phyloP scores from a whole-genome alignment of 2,888 invertebrate species.

The Eristalis tenax region DNA sequence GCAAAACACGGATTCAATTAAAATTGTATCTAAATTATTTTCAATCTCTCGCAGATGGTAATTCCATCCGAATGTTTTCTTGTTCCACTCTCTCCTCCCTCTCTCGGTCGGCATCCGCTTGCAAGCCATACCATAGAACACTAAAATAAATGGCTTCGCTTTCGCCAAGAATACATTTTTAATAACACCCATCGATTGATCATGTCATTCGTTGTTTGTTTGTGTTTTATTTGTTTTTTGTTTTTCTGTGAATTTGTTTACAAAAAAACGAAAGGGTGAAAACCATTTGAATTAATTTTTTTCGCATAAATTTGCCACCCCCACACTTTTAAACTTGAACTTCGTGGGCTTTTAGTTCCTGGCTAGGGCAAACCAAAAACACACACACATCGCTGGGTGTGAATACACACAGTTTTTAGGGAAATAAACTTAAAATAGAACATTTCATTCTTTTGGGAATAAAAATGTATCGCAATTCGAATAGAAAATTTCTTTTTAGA shows the following conservation, averaged over 20 bases:
- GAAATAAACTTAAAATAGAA: conserved; percentile 19
- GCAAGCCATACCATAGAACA: background rate
- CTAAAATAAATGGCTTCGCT: conserved; percentile 20
- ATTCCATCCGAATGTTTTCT: background rate
- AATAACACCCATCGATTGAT: background rate
- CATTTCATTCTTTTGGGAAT: conserved; percentile 4
- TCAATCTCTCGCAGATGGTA: conserved; percentile 22
- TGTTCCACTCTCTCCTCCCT: background rate
- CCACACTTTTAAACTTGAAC: conserved; percentile 31
- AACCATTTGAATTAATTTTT: background rate
- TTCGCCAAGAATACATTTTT: conserved; percentile 5
- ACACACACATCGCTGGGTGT: background rate
- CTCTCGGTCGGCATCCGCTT: background rate
- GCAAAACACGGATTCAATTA: conserved; percentile 33
- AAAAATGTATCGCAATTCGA: conserved; percentile 10
- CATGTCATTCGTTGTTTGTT: background rate
- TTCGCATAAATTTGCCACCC: conserved; percentile 14
- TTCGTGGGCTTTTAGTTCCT: background rate
- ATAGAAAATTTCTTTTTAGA: conserved; percentile 1
- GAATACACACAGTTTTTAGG: background rate
- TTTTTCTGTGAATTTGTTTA: background rate
- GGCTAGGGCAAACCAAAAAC: background rate
- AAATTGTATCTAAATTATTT: conserved; percentile 12
- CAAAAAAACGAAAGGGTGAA: background rate
- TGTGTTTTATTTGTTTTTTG: background rate